phyloP scores from a whole-genome alignment of 2,113 vertebrate species.

The Glaucomys volans region DNA sequence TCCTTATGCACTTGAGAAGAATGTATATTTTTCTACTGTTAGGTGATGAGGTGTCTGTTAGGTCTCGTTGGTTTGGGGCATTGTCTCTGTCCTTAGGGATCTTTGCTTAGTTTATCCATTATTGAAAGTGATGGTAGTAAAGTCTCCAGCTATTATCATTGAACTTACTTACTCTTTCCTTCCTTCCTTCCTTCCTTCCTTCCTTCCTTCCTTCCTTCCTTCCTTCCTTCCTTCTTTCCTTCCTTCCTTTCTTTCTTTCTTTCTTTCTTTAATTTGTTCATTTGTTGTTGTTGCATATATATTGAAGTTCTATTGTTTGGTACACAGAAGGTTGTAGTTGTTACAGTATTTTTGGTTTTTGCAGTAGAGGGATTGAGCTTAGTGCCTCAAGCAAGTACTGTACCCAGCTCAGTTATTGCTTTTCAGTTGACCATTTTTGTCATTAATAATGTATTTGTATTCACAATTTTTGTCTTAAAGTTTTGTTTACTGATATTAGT shows the following conservation, averaged over 20 bases:
- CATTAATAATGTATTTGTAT: background rate
- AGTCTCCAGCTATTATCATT: background rate
- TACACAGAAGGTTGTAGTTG: background rate
- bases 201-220: too few relatives aligned
- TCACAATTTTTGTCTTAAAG: background rate
- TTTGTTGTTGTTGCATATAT: background rate
- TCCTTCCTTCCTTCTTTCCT: too few relatives aligned
- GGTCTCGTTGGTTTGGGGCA: background rate
- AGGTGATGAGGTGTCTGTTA: background rate
- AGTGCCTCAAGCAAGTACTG: too few relatives aligned
- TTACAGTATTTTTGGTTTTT: too few relatives aligned
- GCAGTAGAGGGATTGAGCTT: too few relatives aligned
- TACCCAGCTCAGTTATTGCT: too few relatives aligned
- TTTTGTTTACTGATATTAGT: background rate
- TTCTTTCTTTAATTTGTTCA: background rate
- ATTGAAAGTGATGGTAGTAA: background rate
- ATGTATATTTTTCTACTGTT: background rate
- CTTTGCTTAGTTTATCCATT: background rate
- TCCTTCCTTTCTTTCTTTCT: too few relatives aligned
- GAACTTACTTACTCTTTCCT: background rate
- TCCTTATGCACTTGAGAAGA: background rate
- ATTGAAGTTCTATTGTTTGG: constrained; percentile 1
- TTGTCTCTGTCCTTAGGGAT: background rate
- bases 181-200: too few relatives aligned
- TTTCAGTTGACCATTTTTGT: background rate